Conservation (phyloP, 30 jellyfish, hydroid and myxozoan species). For the Turritopsis rubra region DNA sequence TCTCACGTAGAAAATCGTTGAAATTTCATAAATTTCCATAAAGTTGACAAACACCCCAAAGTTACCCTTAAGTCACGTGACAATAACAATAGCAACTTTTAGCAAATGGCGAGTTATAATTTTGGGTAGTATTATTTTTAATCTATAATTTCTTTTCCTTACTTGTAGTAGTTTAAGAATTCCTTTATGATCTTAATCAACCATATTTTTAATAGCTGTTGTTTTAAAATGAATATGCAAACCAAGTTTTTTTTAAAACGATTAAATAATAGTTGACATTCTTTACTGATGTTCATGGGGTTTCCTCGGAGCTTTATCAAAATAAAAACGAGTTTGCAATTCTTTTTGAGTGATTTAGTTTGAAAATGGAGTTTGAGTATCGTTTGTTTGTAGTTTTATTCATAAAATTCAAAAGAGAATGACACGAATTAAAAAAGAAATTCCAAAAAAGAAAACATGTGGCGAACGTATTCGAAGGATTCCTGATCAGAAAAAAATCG, state of each 20-base stretch:
- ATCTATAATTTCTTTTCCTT: background rate
- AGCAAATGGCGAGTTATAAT: no score
- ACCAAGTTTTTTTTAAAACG: slow-evolving; percentile 2
- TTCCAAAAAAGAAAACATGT: background rate
- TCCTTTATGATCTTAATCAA: background rate
- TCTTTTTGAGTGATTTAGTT: background rate
- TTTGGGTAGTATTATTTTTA: no score
- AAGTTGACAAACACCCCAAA: no score
- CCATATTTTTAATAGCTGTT: background rate
- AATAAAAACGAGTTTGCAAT: background rate
- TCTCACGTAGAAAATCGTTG: no score
- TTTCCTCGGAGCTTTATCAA: background rate
- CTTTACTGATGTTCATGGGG: background rate
- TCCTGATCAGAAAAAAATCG: slow-evolving; percentile 12
- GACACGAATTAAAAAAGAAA: slow-evolving; percentile 22
- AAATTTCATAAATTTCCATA: no score
- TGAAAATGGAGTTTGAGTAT: background rate
- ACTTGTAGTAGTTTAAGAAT: background rate
- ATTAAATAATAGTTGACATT: background rate
- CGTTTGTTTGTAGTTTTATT: background rate
- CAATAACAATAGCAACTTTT: no score
- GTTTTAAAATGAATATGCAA: background rate
- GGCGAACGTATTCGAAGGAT: slow-evolving; percentile 13
- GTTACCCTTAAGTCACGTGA: no score
- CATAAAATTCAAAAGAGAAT: background rate